A percentile compares a stretch with the other conserved stretches of the same genome.
phyloP scores from a whole-genome alignment of 2,797 vertebrate genomes.

The Odontamblyopus lacepedii region DNA sequence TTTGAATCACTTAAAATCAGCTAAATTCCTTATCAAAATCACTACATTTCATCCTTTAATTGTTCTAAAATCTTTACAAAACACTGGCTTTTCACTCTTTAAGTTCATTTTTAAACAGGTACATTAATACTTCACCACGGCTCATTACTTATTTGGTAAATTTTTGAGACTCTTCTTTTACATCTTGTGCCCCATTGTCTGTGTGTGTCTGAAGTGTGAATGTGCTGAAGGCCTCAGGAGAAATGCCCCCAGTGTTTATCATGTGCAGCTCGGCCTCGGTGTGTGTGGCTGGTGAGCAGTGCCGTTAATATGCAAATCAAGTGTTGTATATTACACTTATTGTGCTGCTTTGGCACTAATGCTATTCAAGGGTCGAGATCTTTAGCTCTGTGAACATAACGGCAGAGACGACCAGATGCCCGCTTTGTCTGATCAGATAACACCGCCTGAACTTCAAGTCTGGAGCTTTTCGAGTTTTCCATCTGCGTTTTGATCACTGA shows the following conservation, averaged over 20 bases:
- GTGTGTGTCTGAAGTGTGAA: slow-evolving; percentile 33
- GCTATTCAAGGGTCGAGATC: slow-evolving; percentile 53
- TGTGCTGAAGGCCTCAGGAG: slow-evolving; percentile 21
- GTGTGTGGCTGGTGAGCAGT: slow-evolving; percentile 18
- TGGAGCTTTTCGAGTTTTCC: slow-evolving; percentile 20
- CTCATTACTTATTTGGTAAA: slow-evolving; percentile 17
- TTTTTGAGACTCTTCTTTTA: slow-evolving; percentile 12
- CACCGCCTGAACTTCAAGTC: slow-evolving; percentile 33
- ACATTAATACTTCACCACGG: too few species aligned
- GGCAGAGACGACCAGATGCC: slow-evolving; percentile 58
- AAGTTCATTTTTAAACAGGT: too few species aligned
- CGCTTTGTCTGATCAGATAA: slow-evolving; percentile 63
- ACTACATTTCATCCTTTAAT: too few species aligned
- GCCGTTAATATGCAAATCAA: slow-evolving; percentile 55
- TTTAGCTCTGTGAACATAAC: slow-evolving; percentile 46
- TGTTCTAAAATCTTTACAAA: too few species aligned
- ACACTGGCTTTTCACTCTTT: too few species aligned
- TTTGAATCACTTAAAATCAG: too few species aligned
- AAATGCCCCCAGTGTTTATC: slow-evolving; percentile 30
- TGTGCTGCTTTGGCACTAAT: slow-evolving; percentile 40
- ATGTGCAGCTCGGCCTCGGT: slow-evolving; percentile 14
- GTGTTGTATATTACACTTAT: slow-evolving; percentile 49
- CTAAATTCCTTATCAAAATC: too few species aligned
- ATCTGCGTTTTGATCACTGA: not conserved
- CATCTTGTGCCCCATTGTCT: slow-evolving; percentile 16